A percentile compares a stretch with the other conserved stretches of the same genome.
Conservation (phyloP, 2,797 vertebrate genomes). For the Hylomyscus alleni region DNA sequence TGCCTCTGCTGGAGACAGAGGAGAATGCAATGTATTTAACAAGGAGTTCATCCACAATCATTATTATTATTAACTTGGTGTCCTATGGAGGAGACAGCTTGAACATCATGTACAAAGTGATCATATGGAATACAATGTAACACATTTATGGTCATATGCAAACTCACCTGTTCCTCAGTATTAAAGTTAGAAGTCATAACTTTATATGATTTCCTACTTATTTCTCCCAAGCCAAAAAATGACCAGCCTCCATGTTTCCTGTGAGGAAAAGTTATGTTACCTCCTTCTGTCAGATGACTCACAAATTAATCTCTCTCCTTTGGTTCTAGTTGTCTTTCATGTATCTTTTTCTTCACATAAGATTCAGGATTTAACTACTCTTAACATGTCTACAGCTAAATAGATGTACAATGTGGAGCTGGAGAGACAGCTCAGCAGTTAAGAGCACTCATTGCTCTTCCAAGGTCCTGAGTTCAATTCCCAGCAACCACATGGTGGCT, state of each 20-base stretch:
- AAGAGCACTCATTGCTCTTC: background rate
- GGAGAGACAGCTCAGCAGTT: background rate
- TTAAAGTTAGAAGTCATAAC: background rate
- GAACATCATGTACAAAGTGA: background rate
- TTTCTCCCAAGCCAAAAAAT: background rate
- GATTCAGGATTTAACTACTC: background rate
- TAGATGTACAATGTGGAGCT: background rate
- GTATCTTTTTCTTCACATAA: background rate
- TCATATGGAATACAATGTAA: background rate
- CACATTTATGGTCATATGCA: background rate
- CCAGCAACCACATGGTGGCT: background rate
- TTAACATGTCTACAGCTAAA: background rate
- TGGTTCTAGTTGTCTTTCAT: background rate
- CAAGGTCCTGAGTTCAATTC: background rate
- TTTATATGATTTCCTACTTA: background rate
- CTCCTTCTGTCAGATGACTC: background rate
- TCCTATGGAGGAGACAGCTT: constrained; percentile 4
- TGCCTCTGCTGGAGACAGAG: background rate
- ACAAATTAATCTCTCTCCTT: constrained; percentile 1
- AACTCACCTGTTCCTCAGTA: background rate
- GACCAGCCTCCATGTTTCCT: background rate
- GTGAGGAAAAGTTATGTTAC: background rate
- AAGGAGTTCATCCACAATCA: constrained; percentile 22
- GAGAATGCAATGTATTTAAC: background rate
- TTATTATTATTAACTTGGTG: constrained; percentile 27